These are phyloP conservation scores for Genyomyrus donnyi DNA, from an alignment of 2,113 vertebrate genomes.

Conservation along the genomic window DNA sequence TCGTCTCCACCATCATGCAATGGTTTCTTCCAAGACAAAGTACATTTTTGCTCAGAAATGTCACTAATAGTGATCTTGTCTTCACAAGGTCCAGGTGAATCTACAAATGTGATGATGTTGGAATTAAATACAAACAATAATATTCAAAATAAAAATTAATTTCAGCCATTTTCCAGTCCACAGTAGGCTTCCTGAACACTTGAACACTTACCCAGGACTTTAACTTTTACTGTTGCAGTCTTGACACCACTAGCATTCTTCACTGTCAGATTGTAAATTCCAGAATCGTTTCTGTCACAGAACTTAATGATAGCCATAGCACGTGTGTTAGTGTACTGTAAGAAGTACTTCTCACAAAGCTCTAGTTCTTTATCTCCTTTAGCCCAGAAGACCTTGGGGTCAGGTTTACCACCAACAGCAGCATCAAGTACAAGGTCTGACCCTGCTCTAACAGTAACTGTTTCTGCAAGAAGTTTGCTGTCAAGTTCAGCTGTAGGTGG, in stretches of 20 bases:
- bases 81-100: conserved; percentile 85
- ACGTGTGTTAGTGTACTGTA: conserved; percentile 82
- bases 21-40: conserved; percentile 80
- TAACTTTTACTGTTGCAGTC: conserved; percentile 83
- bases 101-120: conserved; percentile 47
- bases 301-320: conserved; percentile 93
- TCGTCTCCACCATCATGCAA: conserved; percentile 86
- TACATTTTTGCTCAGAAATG: conserved; percentile 89
- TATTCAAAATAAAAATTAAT: not conserved
- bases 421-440: conserved; percentile 96
- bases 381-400: conserved; percentile 92
- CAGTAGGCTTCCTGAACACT: not conserved
- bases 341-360: conserved; percentile 84
- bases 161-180: not conserved
- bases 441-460: conserved; percentile 81
- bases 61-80: conserved; percentile 77
- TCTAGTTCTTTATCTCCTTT: conserved; percentile 88
- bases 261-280: conserved; percentile 84
- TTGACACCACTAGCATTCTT: conserved; percentile 93
- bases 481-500: conserved; percentile 91
- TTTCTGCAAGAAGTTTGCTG: conserved; percentile 81
- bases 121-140: not conserved
- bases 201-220: conserved; percentile 83
- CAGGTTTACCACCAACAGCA: conserved; percentile 86
- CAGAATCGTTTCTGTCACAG: conserved; percentile 90